Evolutionary conservation across 2,888 invertebrate genomes (phyloP), one percentile per base, ranked within the genome.

Genomic region (Aphidoletes aphidimyza): DNA sequence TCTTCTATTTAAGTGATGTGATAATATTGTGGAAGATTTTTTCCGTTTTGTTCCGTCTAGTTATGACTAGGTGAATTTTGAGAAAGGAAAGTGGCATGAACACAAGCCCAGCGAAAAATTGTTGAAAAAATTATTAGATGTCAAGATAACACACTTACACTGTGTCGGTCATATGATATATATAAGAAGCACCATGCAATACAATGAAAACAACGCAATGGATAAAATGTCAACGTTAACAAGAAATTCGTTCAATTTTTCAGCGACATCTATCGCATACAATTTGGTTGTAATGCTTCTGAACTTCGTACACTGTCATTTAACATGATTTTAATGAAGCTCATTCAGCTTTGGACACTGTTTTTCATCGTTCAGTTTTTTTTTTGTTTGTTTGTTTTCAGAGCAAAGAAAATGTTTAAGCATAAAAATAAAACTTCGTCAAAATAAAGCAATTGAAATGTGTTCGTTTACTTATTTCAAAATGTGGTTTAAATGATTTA

Each of bases 61-160:
- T 54, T 54, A 6, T 5, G 22, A 54, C 42, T 42, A 6, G 42
- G 14, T 42, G 42, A 42, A 42, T 42, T 42, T 42, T 14, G 69
- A 11, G 22, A 69, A 69, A 30, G 14, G 17, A 30, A 69, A 69
- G 2, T 69, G 14, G 69, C 69, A 81, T 81, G 81, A 37, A 81
- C 37, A 22, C 81, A 81, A 81, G 22, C 19, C n/a, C 81, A 36
- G 37, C 81, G 37, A 81, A 81, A n/a, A 37, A 81, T 37, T 19
- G 37, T 81, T n/a, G 81, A 81, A 37, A n/a, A n/a, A 81, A 37
- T 81, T n/a, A 81, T 22, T 81, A n/a, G 81, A 81, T 81, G 81
- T 37, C 81, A 81, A 81, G 81, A 81, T 81, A 81, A 81, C 81
- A 81, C 37, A 81, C 37, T 37, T 39, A 37, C 26, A 81, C 81